These are phyloP conservation scores for Muscina levida DNA, from an alignment of 2,888 invertebrate species.

Conservation along the genomic window DNA sequence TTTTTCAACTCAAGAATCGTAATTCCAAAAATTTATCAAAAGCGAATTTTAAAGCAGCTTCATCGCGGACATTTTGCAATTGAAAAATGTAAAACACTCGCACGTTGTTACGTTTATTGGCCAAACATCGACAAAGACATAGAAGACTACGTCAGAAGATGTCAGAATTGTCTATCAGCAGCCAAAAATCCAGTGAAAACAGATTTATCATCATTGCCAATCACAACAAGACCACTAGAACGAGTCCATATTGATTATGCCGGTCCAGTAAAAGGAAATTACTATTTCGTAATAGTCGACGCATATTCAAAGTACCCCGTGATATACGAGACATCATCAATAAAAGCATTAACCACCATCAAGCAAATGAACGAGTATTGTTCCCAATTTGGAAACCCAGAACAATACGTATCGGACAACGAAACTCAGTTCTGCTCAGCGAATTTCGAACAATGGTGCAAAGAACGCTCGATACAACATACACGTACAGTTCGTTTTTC, in stretches of 20 bases:
- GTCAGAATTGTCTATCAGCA: neutral
- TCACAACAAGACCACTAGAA: neutral
- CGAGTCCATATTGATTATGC: slow-evolving; percentile 56
- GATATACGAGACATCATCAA: slow-evolving; percentile 30
- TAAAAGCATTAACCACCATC: slow-evolving; percentile 5
- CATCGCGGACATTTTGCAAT: too few species aligned
- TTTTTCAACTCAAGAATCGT: too few species aligned
- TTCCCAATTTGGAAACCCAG: slow-evolving; percentile 34
- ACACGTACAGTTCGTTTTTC: slow-evolving; percentile 37
- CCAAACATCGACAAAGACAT: slow-evolving; percentile 64
- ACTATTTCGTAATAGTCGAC: slow-evolving; percentile 8
- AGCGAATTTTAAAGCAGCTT: too few species aligned
- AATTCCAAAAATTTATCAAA: too few species aligned
- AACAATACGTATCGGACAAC: slow-evolving; percentile 18
- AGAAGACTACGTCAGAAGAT: slow-evolving; percentile 64
- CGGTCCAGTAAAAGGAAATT: neutral
- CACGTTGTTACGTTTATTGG: slow-evolving; percentile 38
- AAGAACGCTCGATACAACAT: slow-evolving; percentile 10
- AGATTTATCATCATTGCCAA: neutral
- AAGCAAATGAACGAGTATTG: slow-evolving; percentile 19
- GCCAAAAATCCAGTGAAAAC: slow-evolving; percentile 8
- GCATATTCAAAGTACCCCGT: slow-evolving; percentile 37
- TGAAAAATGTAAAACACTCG: slow-evolving; percentile 1
- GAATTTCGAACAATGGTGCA: slow-evolving; percentile 22
- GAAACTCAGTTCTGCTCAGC: neutral